Evolutionary conservation across 2,797 vertebrate species (phyloP).

Genomic region (Buphagus erythrorhynchus): DNA sequence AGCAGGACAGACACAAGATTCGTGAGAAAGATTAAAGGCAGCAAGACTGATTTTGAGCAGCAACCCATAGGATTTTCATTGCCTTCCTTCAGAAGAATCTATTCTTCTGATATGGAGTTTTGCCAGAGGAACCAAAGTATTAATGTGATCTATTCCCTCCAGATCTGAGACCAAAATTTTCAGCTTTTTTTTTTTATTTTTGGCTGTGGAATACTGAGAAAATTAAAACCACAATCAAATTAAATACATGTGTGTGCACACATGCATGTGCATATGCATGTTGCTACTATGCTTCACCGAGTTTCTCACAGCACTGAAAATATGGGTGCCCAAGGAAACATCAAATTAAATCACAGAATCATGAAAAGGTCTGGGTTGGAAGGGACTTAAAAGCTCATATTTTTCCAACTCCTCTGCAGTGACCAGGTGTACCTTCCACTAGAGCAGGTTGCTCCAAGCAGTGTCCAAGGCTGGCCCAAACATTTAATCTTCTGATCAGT

Average conservation of each 20-base stretch:
- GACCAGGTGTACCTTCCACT: background rate
- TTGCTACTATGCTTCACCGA: background rate
- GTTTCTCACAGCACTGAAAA: background rate
- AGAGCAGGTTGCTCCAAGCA: background rate
- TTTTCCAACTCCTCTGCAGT: background rate
- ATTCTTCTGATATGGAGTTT: background rate
- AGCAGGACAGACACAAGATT: background rate
- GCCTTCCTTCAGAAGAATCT: background rate
- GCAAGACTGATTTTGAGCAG: background rate
- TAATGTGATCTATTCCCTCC: background rate
- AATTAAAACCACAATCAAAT: background rate
- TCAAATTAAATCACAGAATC: background rate
- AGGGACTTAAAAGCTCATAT: background rate
- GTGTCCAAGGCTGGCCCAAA: background rate
- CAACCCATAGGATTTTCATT: background rate
- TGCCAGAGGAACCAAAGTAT: background rate
- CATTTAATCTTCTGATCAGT: background rate
- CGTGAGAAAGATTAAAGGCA: constrained; percentile 4
- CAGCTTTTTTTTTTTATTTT: background rate
- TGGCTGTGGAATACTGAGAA: background rate
- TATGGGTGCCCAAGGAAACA: background rate
- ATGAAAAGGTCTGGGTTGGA: background rate
- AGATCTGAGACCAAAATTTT: background rate
- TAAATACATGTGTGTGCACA: background rate
- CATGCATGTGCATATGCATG: fast-evolving